These are phyloP conservation scores for Oophaga sylvatica DNA, from an alignment of 2,797 vertebrate genomes.

Conservation along the genomic window DNA sequence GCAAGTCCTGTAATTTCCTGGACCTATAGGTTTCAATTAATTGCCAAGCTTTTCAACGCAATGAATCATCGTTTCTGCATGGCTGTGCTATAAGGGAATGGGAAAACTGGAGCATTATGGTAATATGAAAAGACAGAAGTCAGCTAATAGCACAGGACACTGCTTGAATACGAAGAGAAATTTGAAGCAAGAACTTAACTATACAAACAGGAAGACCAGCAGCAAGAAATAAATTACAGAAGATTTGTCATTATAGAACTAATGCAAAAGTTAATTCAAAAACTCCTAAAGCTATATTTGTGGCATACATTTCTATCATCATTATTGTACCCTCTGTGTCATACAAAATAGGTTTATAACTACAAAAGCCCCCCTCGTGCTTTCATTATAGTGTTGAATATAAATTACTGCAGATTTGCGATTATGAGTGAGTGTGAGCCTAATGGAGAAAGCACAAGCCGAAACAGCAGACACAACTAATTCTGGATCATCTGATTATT, in stretches of 20 bases:
- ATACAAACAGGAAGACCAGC: background rate
- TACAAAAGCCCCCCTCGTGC: background rate
- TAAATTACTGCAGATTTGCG: background rate
- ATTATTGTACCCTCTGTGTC: background rate
- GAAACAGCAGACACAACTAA: background rate
- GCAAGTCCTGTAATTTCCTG: constrained; percentile 36
- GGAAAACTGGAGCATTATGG: constrained; percentile 30
- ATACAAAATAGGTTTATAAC: background rate
- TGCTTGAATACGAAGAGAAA: background rate
- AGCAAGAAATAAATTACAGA: background rate
- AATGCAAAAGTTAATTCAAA: background rate
- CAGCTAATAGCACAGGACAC: background rate
- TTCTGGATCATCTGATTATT: background rate
- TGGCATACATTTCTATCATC: background rate
- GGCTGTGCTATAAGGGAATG: constrained; percentile 14
- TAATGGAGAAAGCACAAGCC: background rate
- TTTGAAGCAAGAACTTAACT: background rate
- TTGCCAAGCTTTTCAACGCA: constrained; percentile 21
- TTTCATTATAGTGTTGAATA: background rate
- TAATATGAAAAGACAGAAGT: constrained; percentile 29
- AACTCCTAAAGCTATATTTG: background rate
- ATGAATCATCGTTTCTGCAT: constrained; percentile 39
- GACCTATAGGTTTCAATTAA: constrained; percentile 48
- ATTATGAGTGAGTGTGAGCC: background rate
- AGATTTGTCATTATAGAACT: background rate